Evolutionary conservation across 2,797 vertebrate genomes (phyloP), one percentile per base, ranked within the genome.

Genomic region (Chloroceryle inda): DNA sequence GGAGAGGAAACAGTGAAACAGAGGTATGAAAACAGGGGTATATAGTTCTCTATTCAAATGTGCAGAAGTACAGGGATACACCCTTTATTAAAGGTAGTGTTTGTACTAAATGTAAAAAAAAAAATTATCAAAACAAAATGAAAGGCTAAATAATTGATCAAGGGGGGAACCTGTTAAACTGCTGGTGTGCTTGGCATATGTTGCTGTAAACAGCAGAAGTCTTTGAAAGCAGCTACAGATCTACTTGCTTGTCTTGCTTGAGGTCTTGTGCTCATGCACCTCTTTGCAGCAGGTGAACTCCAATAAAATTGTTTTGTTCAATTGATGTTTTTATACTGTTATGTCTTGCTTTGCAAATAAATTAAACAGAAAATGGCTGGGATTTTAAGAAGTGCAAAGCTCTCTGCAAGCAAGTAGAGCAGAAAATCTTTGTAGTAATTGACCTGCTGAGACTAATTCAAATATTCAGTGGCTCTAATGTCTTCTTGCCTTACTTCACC

Each of bases 401-500:
- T 75, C 52, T 92, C 66, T 93, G 56, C 76, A 68, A 92, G 80
- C 45, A 93, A 69, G 69, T 90, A 66, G 80, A 96, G 83, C 90
- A 95, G 92, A 95, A 95, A 90, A 90, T 90, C 80, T 88, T 93
- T 88, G 66, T 84, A 69, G 55, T 86, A 88, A 92, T 90, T 96
- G 93, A 90, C 83, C 73, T 93, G 62, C 83, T 84, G 80, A 92
- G 69, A 81, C 50, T 76, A 92, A 90, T 92, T 93, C 85, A 94
- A 88, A 84, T 86, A 66, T 63, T 94, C 82, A 52, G 38, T 92
- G 58, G 38, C 63, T 90, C 24, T 78, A 26, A 58, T 50, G 53
- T 59, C 79, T 84, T 81, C 88, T 59, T 92, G 58, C 50, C 13
- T 52, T 94, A 78, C 62, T 78, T 88, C 73, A 84, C 59, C 35